Percentiles rank a stretch among this genome's conserved stretches.
Evolutionary conservation across 1,140 invertebrate species (phyloP).

Genomic region (Pseudobourletiella spinata): DNA sequence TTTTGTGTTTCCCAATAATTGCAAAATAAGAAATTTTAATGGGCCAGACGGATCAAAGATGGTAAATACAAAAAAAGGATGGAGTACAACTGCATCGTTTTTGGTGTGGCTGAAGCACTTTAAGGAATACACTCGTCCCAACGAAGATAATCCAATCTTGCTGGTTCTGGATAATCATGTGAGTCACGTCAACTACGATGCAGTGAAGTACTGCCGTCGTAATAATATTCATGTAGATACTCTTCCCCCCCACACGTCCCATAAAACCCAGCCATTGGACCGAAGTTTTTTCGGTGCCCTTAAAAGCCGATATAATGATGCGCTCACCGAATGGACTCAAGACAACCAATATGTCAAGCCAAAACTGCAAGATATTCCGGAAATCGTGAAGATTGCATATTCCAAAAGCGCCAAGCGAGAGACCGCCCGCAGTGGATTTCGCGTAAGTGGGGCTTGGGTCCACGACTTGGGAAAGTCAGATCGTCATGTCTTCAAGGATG

Average conservation of each 20-base stretch:
- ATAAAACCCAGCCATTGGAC: constrained; percentile 41
- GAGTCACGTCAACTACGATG: constrained; percentile 19
- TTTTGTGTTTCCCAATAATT: background rate
- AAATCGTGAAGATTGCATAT: background rate
- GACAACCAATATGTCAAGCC: background rate
- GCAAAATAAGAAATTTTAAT: background rate
- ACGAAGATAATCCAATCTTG: constrained; percentile 8
- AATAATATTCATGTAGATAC: constrained; percentile 36
- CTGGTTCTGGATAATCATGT: constrained; percentile 29
- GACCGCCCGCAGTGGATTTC: background rate
- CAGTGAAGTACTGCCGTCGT: constrained; percentile 25
- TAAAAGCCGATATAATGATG: constrained; percentile 11
- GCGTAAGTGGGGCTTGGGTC: background rate
- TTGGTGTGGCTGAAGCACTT: background rate
- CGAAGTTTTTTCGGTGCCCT: constrained; percentile 31
- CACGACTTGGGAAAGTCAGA: background rate
- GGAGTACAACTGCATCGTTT: background rate
- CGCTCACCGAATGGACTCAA: background rate
- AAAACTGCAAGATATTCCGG: background rate
- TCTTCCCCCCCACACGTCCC: constrained; percentile 41
- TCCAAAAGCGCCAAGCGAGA: background rate
- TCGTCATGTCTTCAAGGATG: background rate
- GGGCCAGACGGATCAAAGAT: background rate
- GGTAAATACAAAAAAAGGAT: background rate
- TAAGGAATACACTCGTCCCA: background rate